Conservation (phyloP, 92 coral and sea anemone genomes). For the Chrysogorgia sp. region DNA sequence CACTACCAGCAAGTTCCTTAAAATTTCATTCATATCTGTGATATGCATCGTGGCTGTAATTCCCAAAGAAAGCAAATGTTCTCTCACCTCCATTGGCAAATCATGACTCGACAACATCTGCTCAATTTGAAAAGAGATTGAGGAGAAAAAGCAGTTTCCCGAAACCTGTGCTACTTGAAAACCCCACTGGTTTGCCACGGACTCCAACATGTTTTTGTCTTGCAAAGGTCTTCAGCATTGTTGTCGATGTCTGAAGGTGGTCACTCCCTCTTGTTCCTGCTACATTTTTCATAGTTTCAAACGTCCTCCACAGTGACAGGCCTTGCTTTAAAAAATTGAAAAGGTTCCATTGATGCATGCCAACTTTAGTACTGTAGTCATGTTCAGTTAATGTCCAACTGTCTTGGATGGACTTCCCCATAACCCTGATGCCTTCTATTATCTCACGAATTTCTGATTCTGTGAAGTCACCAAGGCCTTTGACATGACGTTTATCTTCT, state of each 20-base stretch:
- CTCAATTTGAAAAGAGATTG: slow-evolving; percentile 25
- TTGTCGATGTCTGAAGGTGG: not conserved
- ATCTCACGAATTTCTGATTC: not conserved
- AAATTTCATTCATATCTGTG: slow-evolving; percentile 1
- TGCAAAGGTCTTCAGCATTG: not conserved
- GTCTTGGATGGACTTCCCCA: not conserved
- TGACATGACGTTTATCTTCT: not conserved
- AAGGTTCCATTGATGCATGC: not conserved
- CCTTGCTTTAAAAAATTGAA: not conserved
- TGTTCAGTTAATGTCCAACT: too few relatives aligned
- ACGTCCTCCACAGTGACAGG: slow-evolving; percentile 6
- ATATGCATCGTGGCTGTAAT: slow-evolving; percentile 9
- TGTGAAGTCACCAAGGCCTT: not conserved
- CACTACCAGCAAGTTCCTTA: not conserved
- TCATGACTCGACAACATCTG: not conserved
- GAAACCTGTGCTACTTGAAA: slow-evolving; percentile 25
- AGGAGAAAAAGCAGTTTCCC: slow-evolving; percentile 31
- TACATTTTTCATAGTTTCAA: not conserved
- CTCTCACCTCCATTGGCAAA: not conserved
- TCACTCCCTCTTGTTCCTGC: not conserved
- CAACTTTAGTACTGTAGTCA: not conserved
- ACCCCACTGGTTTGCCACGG: slow-evolving; percentile 6
- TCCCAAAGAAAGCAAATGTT: slow-evolving; percentile 27
- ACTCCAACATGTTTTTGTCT: not conserved
- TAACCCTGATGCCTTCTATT: not conserved